Evolutionary conservation across 2,797 vertebrate genomes (phyloP).

Genomic region (Kryptopterus vitreolus): DNA sequence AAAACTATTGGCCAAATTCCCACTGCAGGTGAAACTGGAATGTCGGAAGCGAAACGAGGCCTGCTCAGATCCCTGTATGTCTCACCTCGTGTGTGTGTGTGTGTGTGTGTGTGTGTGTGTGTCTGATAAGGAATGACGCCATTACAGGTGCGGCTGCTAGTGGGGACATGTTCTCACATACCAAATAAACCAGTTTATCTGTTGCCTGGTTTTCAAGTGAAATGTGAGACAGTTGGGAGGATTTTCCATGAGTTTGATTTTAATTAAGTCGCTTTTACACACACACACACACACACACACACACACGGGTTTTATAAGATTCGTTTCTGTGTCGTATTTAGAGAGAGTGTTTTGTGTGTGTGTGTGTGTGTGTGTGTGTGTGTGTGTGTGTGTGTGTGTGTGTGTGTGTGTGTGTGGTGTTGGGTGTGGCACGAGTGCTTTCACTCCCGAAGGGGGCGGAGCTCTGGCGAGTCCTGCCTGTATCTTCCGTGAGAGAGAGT

Average conservation of each 20-base stretch:
- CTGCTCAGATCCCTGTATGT: not conserved
- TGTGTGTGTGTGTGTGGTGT: not conserved
- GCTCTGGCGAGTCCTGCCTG: conserved; percentile 19
- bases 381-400: not conserved
- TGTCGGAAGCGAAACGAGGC: not conserved
- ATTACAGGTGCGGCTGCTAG: conserved; percentile 46
- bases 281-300: not conserved
- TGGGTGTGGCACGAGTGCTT: conserved; percentile 52
- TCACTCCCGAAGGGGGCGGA: conserved; percentile 53
- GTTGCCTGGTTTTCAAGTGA: not conserved
- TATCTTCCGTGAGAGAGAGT: not conserved
- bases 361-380: not conserved
- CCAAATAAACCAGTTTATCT: conserved; percentile 4
- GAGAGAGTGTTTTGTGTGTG: too few species aligned
- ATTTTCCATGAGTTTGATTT: too few species aligned
- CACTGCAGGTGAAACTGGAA: not conserved
- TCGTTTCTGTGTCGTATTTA: not conserved
- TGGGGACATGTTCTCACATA: conserved; percentile 30
- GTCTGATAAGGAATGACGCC: conserved; percentile 8
- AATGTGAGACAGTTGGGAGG: not conserved
- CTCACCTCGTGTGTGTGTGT: conserved; percentile 6
- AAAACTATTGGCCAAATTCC: too few species aligned
- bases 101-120: conserved; percentile 10
- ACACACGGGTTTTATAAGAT: not conserved
- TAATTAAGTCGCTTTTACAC: too few species aligned